Evolutionary conservation across 2,797 vertebrate species (phyloP).

Genomic region (Cynodonichthys magdalenae): DNA sequence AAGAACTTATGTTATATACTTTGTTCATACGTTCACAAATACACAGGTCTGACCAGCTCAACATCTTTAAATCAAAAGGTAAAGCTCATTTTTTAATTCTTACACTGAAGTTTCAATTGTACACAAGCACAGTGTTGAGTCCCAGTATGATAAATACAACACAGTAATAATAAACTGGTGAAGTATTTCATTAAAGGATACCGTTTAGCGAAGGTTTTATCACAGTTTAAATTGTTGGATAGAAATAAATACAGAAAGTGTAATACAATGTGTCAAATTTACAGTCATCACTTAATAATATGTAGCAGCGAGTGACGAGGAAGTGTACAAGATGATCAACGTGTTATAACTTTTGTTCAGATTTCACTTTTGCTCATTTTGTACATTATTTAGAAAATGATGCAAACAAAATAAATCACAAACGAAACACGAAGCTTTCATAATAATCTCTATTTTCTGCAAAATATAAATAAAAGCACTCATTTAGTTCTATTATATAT

Average conservation of each 20-base stretch:
- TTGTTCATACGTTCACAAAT: slow-evolving; percentile 46
- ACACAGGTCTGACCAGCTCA: slow-evolving; percentile 30
- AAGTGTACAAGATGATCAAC: slow-evolving; percentile 11
- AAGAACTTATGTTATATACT: slow-evolving; percentile 46
- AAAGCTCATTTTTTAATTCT: slow-evolving; percentile 23
- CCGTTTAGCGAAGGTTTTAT: slow-evolving; percentile 17
- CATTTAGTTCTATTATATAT: slow-evolving; percentile 1
- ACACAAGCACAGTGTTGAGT: slow-evolving; percentile 43
- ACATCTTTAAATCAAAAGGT: slow-evolving; percentile 37
- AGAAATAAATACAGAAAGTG: slow-evolving; percentile 25
- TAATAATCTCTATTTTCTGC: slow-evolving; percentile 34
- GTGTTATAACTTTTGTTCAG: slow-evolving; percentile 14
- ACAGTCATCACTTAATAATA: slow-evolving; percentile 29
- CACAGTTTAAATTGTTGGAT: neutral
- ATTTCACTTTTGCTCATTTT: neutral
- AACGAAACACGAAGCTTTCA: neutral
- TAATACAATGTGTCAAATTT: slow-evolving; percentile 39
- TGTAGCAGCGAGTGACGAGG: slow-evolving; percentile 52
- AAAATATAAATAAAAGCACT: slow-evolving; percentile 32
- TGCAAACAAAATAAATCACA: slow-evolving; percentile 10
- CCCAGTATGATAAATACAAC: slow-evolving; percentile 22
- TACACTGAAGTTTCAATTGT: slow-evolving; percentile 9
- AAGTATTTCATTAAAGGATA: slow-evolving; percentile 20
- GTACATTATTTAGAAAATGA: slow-evolving; percentile 9
- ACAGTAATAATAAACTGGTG: slow-evolving; percentile 4